These are phyloP conservation scores for Cassiopea xamachana DNA, from an alignment of 30 jellyfish, hydroid and myxozoan species.

Conservation along the genomic window DNA sequence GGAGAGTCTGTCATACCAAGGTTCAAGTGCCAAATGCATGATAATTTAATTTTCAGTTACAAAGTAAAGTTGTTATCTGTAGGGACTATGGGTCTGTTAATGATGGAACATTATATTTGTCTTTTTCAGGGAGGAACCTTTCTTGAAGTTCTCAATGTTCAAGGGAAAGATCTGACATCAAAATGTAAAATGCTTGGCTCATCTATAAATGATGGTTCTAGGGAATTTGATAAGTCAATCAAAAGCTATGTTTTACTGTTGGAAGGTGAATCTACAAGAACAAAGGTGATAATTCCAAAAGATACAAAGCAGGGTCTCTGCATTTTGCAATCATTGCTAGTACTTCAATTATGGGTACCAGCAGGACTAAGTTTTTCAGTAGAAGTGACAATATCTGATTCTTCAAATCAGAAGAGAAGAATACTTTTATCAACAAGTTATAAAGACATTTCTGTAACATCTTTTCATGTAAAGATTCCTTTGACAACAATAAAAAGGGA, in stretches of 20 bases:
- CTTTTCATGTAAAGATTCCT: constrained; percentile 93
- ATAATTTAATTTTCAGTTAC: no score
- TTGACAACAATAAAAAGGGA: constrained; percentile 57
- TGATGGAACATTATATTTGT: neutral
- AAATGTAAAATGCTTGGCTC: constrained; percentile 68
- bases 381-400: constrained; percentile 69
- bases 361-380: constrained; percentile 73
- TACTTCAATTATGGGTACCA: constrained; percentile 70
- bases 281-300: constrained; percentile 84
- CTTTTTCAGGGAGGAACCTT: constrained; percentile 85
- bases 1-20: no score
- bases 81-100: neutral
- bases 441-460: constrained; percentile 80
- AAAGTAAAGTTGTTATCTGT: no score
- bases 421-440: constrained; percentile 79
- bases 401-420: constrained; percentile 75
- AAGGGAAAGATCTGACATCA: constrained; percentile 82
- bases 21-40: no score
- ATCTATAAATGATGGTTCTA: constrained; percentile 63
- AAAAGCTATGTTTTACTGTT: constrained; percentile 63
- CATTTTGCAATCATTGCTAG: constrained; percentile 75
- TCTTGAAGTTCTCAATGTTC: constrained; percentile 80
- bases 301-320: constrained; percentile 72
- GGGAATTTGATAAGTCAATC: constrained; percentile 80
- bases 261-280: constrained; percentile 90